Evolutionary conservation across 2,797 vertebrate species (phyloP).

Genomic region (Bradypodion pumilum): DNA sequence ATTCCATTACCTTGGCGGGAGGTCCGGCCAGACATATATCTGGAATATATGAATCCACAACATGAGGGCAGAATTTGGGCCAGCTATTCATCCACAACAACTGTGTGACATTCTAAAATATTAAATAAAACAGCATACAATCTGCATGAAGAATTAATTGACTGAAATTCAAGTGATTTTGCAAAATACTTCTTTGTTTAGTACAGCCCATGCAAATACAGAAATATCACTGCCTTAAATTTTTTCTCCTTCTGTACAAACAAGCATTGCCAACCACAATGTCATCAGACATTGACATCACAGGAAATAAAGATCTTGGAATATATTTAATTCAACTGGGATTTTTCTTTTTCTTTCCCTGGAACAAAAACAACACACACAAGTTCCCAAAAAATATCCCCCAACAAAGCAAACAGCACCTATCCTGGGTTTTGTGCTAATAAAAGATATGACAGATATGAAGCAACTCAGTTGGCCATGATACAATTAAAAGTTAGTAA

Average conservation of each 20-base stretch:
- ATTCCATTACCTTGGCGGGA: too few relatives aligned
- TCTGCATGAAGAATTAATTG: neutral
- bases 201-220: neutral
- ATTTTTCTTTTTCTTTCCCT: fast-evolving
- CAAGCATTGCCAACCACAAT: fast-evolving
- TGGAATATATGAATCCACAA: neutral
- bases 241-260: neutral
- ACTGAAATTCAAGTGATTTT: neutral
- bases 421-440: constrained; percentile 18
- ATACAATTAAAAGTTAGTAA: constrained; percentile 41
- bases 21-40: too few relatives aligned
- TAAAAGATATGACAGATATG: constrained; percentile 46
- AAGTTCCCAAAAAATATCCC: neutral
- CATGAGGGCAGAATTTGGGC: neutral
- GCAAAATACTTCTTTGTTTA: neutral
- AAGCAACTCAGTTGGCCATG: constrained; percentile 39
- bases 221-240: too few relatives aligned
- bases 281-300: neutral
- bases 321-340: neutral
- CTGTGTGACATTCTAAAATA: neutral
- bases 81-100: neutral
- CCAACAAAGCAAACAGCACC: neutral
- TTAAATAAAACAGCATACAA: neutral
- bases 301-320: neutral
- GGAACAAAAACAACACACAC: neutral